Conservation (phyloP, 2,888 invertebrate genomes). For the Cryptosula pallasiana region DNA sequence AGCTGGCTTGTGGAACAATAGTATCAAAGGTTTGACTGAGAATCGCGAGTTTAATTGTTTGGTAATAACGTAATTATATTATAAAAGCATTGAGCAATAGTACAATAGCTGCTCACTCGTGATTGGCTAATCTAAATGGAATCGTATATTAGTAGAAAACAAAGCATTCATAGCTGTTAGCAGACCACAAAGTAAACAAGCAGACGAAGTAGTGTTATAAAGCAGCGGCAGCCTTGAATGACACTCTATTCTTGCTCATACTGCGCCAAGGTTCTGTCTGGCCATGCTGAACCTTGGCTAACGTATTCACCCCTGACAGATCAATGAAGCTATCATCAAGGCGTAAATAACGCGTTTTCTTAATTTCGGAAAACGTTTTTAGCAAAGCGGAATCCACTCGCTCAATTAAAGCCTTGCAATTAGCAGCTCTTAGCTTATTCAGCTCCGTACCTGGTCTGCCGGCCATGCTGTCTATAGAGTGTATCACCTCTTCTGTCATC, state of each 20-base stretch:
- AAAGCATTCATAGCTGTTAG: too few relatives aligned
- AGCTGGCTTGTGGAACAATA: too few relatives aligned
- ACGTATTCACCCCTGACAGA: conserved; percentile 41
- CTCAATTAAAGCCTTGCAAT: background rate
- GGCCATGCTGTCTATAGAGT: background rate
- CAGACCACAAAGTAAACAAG: too few relatives aligned
- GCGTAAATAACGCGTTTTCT: conserved; percentile 42
- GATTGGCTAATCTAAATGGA: too few relatives aligned
- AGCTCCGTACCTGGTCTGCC: background rate
- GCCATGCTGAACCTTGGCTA: conserved; percentile 36
- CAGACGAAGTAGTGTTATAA: too few relatives aligned
- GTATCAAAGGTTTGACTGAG: too few relatives aligned
- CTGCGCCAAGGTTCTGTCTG: background rate
- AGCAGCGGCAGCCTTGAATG: background rate
- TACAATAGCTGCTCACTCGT: too few relatives aligned
- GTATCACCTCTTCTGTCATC: conserved; percentile 14
- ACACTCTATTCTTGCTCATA: background rate
- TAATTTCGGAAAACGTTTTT: conserved; percentile 41
- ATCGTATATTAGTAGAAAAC: too few relatives aligned
- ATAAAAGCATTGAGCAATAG: too few relatives aligned
- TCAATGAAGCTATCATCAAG: conserved; percentile 39
- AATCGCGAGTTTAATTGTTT: too few relatives aligned
- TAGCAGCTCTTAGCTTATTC: background rate
- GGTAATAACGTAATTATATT: too few relatives aligned
- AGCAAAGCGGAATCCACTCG: conserved; percentile 26